phyloP scores from a whole-genome alignment of 2,797 vertebrate species.

The Semotilus atromaculatus region DNA sequence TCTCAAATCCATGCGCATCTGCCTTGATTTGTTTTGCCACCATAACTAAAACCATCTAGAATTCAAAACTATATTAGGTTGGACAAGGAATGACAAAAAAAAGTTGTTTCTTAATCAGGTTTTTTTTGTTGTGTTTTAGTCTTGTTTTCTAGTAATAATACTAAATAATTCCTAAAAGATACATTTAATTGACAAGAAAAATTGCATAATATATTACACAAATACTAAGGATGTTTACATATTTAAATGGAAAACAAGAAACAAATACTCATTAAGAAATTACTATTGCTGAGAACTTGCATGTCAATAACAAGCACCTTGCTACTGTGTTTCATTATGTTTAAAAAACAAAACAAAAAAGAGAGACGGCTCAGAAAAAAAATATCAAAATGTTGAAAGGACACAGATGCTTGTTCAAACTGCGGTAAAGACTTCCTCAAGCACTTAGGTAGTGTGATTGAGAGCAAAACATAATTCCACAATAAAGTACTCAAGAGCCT shows the following conservation, averaged over 20 bases:
- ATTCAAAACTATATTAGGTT: conserved; percentile 18
- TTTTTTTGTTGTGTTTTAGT: not conserved
- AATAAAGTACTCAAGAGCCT: conserved; percentile 24
- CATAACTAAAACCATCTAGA: conserved; percentile 44
- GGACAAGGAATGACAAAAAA: not conserved
- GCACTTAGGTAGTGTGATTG: conserved; percentile 20
- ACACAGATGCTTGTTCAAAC: conserved; percentile 3
- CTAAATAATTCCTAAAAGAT: not conserved
- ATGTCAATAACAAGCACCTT: not conserved
- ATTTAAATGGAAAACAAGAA: conserved; percentile 4
- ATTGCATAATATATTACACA: too few relatives aligned
- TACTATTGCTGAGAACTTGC: not conserved
- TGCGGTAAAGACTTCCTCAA: conserved; percentile 7
- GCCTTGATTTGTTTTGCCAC: conserved; percentile 22
- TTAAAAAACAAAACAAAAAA: not conserved
- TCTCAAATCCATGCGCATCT: conserved; percentile 33
- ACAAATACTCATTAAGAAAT: not conserved
- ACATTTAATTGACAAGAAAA: too few relatives aligned
- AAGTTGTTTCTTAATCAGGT: not conserved
- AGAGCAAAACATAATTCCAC: conserved; percentile 21
- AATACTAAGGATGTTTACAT: not conserved
- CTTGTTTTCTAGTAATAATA: not conserved
- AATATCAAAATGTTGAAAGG: not conserved
- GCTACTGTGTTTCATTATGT: not conserved
- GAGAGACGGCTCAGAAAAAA: not conserved